These are phyloP conservation scores for Cydia amplana DNA, from an alignment of 1,140 invertebrate genomes.

Conservation along the genomic window DNA sequence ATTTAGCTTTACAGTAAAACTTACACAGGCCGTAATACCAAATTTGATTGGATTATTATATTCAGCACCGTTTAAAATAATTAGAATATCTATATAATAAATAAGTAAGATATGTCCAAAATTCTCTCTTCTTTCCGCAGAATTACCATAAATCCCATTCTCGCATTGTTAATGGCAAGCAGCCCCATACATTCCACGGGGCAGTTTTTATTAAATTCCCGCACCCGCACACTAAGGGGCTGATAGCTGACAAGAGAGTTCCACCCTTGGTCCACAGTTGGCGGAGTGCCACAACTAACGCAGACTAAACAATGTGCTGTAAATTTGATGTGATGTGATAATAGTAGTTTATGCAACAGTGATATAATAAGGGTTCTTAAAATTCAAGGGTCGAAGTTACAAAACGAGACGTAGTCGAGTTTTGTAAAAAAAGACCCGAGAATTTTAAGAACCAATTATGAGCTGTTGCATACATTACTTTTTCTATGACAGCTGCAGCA, in stretches of 20 bases:
- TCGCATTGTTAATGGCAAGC: background rate
- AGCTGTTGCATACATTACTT: too few species aligned
- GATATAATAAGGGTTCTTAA: too few species aligned
- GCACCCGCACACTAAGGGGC: background rate
- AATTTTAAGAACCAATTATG: too few species aligned
- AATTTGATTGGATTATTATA: too few species aligned
- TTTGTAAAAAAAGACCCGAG: too few species aligned
- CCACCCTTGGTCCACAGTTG: slow-evolving; percentile 3
- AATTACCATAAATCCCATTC: background rate
- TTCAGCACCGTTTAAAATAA: too few species aligned
- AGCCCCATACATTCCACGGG: background rate
- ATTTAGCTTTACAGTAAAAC: too few species aligned
- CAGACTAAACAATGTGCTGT: background rate
- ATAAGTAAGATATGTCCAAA: background rate
- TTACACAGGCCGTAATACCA: too few species aligned
- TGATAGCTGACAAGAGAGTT: slow-evolving; percentile 19
- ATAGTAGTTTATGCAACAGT: too few species aligned
- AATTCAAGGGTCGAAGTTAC: too few species aligned
- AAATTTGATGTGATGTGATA: background rate
- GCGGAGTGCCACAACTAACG: background rate
- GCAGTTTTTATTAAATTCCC: slow-evolving; percentile 17
- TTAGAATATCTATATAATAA: background rate
- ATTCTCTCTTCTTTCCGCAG: background rate
- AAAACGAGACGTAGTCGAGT: too few species aligned
- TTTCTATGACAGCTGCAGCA: too few species aligned